phyloP scores from a whole-genome alignment of 1,140 invertebrate species.

The Drosophila tropicalis region DNA sequence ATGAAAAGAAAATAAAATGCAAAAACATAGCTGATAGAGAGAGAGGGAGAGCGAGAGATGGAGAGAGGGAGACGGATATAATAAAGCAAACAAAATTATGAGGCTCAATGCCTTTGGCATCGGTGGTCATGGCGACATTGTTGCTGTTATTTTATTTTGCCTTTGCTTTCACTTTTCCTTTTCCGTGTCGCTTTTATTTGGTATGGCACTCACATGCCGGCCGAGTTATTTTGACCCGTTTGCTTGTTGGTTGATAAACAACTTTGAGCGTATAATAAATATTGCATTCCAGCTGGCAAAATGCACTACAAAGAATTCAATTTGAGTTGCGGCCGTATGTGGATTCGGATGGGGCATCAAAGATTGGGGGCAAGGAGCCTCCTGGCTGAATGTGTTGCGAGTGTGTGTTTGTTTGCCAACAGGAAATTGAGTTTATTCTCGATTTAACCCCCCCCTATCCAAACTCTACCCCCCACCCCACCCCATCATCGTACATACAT shows the following conservation, averaged over 20 bases:
- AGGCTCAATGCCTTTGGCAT: not conserved
- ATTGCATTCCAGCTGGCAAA: constrained; percentile 7
- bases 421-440: constrained; percentile 23
- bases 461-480: not conserved
- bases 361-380: not conserved
- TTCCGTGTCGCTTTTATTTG: not conserved
- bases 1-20: not conserved
- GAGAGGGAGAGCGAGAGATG: not conserved
- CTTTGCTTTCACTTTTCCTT: not conserved
- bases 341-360: not conserved
- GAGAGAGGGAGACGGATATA: not conserved
- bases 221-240: not conserved
- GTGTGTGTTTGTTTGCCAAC: constrained; percentile 17
- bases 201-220: not conserved
- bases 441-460: not conserved
- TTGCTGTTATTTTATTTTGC: not conserved
- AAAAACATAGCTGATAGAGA: not conserved
- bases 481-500: not conserved
- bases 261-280: constrained; percentile 14
- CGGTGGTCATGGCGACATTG: not conserved
- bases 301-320: constrained; percentile 27
- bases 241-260: constrained; percentile 9
- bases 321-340: constrained; percentile 11
- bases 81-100: not conserved
- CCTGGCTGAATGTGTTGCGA: not conserved